Evolutionary conservation across 2,797 vertebrate genomes (phyloP).

Genomic region (Anolis apletophallus): DNA sequence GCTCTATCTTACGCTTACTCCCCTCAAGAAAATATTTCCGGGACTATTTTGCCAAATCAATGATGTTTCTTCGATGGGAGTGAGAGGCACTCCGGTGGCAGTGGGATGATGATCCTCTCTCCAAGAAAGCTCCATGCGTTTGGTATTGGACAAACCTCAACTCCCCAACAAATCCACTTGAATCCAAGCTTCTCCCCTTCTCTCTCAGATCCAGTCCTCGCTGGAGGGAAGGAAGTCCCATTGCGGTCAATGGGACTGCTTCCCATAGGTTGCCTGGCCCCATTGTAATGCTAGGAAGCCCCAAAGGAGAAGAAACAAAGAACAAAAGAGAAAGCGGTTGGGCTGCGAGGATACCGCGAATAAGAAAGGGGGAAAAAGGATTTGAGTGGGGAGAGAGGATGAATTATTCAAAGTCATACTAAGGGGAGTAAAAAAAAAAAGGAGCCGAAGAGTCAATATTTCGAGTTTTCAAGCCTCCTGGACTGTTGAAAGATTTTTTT

Average conservation of each 20-base stretch:
- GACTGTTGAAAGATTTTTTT: background rate
- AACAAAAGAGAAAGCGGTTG: background rate
- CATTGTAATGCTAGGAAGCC: too few species aligned
- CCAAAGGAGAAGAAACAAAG: background rate
- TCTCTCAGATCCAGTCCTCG: background rate
- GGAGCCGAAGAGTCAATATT: background rate
- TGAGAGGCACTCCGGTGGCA: background rate
- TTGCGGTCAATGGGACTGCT: background rate
- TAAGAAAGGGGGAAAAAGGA: background rate
- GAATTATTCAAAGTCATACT: background rate
- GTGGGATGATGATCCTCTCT: background rate
- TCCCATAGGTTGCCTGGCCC: background rate
- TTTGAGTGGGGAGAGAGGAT: too few species aligned
- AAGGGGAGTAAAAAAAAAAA: background rate
- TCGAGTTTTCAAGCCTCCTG: background rate
- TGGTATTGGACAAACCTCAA: background rate
- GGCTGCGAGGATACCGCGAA: background rate
- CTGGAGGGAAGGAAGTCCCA: background rate
- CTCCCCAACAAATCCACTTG: background rate
- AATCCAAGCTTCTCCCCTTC: background rate
- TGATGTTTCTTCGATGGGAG: background rate
- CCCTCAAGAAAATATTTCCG: background rate
- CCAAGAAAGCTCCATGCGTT: background rate
- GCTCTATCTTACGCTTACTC: background rate
- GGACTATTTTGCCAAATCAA: background rate